Percentiles rank a stretch among this genome's conserved stretches.
These are phyloP conservation scores for Trichogramma pretiosum DNA, from an alignment of 1,140 invertebrate genomes.

Conservation along the genomic window DNA sequence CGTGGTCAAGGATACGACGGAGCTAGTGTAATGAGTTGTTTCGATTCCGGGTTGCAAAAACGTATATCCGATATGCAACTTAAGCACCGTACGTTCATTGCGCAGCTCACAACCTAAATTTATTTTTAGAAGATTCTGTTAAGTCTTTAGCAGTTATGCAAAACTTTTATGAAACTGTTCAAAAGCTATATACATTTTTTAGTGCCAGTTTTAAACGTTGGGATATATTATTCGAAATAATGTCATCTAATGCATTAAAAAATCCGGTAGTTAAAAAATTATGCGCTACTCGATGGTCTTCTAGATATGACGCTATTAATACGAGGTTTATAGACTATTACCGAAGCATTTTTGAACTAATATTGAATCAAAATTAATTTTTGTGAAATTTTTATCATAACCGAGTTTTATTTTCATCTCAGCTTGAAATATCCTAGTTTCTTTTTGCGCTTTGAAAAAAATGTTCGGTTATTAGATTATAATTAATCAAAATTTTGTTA, in stretches of 20 bases:
- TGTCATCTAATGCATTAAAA: not conserved
- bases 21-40: constrained; percentile 27
- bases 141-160: constrained; percentile 21
- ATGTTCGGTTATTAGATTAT: too few relatives aligned
- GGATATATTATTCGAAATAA: constrained; percentile 11
- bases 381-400: too few relatives aligned
- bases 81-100: constrained; percentile 25
- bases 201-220: constrained; percentile 24
- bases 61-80: constrained; percentile 22
- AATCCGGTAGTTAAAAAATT: not conserved
- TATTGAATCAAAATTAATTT: too few relatives aligned
- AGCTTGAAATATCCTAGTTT: too few relatives aligned
- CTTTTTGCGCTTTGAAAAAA: too few relatives aligned
- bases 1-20: constrained; percentile 30
- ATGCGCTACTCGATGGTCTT: not conserved
- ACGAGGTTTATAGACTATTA: too few relatives aligned
- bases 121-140: constrained; percentile 26
- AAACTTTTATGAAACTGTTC: constrained; percentile 14
- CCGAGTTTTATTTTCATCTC: too few relatives aligned
- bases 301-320: not conserved
- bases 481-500: not conserved
- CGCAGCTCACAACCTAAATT: constrained; percentile 30
- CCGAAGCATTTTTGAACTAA: too few relatives aligned
- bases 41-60: constrained; percentile 24
- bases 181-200: constrained; percentile 26